Percentiles rank a stretch among this genome's conserved stretches.
Conservation (phyloP, 1,140 invertebrate genomes). For the Listronotus oregonensis region DNA sequence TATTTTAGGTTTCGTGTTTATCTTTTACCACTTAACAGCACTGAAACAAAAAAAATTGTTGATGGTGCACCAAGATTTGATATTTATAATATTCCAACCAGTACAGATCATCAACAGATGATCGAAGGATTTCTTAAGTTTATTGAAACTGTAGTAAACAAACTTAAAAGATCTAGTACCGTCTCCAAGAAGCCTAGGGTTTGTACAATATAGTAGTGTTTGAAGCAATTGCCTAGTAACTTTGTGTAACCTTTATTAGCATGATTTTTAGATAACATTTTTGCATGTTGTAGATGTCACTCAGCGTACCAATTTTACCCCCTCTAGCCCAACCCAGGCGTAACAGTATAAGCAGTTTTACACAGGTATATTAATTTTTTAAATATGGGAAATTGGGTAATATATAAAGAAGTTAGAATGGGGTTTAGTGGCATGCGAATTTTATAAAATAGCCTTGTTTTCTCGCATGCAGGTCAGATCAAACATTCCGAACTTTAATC, state of each 20-base stretch:
- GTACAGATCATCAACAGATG: constrained; percentile 68
- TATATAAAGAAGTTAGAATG: too few species aligned
- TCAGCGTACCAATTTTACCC: constrained; percentile 51
- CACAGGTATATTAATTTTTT: constrained; percentile 44
- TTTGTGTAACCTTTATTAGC: constrained; percentile 42
- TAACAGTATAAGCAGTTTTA: constrained; percentile 56
- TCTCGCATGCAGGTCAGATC: too few species aligned
- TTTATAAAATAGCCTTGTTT: too few species aligned
- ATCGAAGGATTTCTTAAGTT: constrained; percentile 83
- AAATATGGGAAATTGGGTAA: constrained; percentile 2
- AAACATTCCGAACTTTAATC: too few species aligned
- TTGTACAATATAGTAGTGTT: constrained; percentile 49
- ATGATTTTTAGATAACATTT: constrained; percentile 44
- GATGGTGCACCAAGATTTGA: constrained; percentile 76
- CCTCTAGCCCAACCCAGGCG: constrained; percentile 53
- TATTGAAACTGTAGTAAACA: constrained; percentile 87
- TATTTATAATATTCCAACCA: constrained; percentile 70
- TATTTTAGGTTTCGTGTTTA: constrained; percentile 75
- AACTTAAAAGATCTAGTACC: constrained; percentile 75
- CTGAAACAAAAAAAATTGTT: constrained; percentile 73
- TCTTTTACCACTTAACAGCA: constrained; percentile 77
- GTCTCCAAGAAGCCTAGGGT: constrained; percentile 67
- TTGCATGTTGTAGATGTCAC: constrained; percentile 57
- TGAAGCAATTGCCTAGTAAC: background rate
- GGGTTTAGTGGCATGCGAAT: too few species aligned